These are phyloP conservation scores for Trachythela sp. DNA, from an alignment of 64 coral and sea anemone species.

Conservation along the genomic window DNA sequence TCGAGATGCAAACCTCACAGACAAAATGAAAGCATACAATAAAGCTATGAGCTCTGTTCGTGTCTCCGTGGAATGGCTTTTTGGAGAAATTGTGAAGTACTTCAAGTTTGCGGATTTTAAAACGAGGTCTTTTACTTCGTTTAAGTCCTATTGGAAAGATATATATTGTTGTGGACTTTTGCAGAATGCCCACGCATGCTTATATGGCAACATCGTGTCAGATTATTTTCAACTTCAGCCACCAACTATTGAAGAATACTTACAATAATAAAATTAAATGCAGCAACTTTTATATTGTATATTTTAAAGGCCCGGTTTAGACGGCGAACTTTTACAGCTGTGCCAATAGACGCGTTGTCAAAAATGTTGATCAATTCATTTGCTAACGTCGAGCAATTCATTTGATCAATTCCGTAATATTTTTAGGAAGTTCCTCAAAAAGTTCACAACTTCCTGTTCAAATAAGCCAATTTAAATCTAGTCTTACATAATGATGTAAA, in stretches of 20 bases:
- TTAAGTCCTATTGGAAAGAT: conserved; percentile 9
- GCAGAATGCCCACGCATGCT: conserved; percentile 3
- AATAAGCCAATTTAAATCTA: no score
- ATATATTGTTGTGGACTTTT: conserved; percentile 2
- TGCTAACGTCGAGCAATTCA: no score
- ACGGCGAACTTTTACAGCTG: no score
- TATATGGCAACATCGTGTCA: background rate
- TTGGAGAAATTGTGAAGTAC: conserved; percentile 15
- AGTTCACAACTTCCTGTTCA: no score
- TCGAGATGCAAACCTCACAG: background rate
- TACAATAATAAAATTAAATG: background rate
- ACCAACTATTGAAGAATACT: background rate
- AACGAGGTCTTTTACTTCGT: background rate
- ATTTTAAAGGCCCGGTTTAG: no score
- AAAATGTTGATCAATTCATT: no score
- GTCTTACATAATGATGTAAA: no score
- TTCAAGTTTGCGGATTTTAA: background rate
- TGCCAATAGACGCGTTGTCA: no score
- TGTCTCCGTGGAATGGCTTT: conserved; percentile 7
- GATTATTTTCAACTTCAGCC: background rate
- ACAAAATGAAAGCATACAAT: conserved; percentile 4
- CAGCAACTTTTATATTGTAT: no score
- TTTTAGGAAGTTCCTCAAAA: no score
- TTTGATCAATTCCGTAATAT: no score
- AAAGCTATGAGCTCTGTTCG: conserved; percentile 9